Base-by-base conservation (phyloP, 2,888 invertebrate species). In the Harpalus rufipes region DNA sequence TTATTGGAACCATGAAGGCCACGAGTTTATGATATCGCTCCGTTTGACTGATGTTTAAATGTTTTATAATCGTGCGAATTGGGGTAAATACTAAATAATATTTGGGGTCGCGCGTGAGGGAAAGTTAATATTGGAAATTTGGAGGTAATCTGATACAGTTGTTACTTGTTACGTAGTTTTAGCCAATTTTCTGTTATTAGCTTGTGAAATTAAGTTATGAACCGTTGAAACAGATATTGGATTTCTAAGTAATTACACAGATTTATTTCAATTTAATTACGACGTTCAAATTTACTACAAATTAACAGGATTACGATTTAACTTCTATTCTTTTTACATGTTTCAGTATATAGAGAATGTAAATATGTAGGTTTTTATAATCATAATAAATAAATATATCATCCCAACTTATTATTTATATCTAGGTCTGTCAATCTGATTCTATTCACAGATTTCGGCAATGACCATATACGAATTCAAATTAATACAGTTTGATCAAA, bases 101-200 rank as follows among this genome's bases (percentile, higher is more conserved):
- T 74, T 44, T 44, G 72, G 44, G 44, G 44, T 41, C 18, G 72
- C 12, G 72, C 51, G 72, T 51, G 72, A 44, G 72, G 72, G 44
- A 44, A 44, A 74, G 44, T 74, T 41, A 74, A 74, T 74, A 74
- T 74, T 74, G 16, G 72, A 74, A 74, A 74, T 74, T 68, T 44
- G 72, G 72, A 44, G 72, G 44, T 74, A 74, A 44, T 74, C 44
- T 16, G 72, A 74, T 74, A 74, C 68, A 68, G 68, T 68, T 68
- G 39, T 68, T 68, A 68, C 68, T 68, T 68, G 68, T 68, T 68
- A 68, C 25, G 68, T 68, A 68, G 68, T 68, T 68, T 68, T 21
- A 68, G 68, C 68, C 68, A 68, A 68, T 68, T 68, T 68, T 68
- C n/a, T 68, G 68, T 32, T 68, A 68, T 68, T 68, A 68, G 68